phyloP scores from a whole-genome alignment of 2,113 vertebrate species.

The Stigmatopora nigra region DNA sequence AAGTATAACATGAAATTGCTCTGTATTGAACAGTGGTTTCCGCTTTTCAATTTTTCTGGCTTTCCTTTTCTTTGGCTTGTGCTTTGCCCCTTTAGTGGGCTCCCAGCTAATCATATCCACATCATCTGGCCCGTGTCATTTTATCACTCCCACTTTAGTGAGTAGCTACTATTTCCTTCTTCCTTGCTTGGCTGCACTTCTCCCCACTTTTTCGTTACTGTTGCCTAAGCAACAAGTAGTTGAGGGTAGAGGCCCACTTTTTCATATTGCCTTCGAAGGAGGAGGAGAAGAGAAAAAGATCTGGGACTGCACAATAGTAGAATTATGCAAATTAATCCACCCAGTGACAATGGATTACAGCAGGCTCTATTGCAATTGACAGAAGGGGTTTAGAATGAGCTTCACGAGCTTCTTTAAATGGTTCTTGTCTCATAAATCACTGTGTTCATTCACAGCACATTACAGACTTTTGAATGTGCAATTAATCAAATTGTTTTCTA shows the following conservation, averaged over 20 bases:
- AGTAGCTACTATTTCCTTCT: slow-evolving; percentile 21
- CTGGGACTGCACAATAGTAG: slow-evolving; percentile 51
- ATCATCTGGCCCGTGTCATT: slow-evolving; percentile 26
- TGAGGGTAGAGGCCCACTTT: slow-evolving; percentile 12
- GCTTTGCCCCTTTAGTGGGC: slow-evolving; percentile 13
- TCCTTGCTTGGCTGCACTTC: slow-evolving; percentile 22
- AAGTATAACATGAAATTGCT: slow-evolving; percentile 71
- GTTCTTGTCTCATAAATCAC: slow-evolving; percentile 54
- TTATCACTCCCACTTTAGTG: slow-evolving; percentile 24
- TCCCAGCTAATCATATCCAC: slow-evolving; percentile 26
- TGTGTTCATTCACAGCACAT: slow-evolving; percentile 33
- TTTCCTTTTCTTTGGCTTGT: slow-evolving; percentile 25
- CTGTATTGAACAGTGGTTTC: slow-evolving; percentile 59
- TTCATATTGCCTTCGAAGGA: slow-evolving; percentile 21
- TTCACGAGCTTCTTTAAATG: slow-evolving; percentile 48
- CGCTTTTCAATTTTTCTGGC: slow-evolving; percentile 37
- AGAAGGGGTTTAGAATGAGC: slow-evolving; percentile 42
- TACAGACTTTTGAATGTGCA: slow-evolving; percentile 22
- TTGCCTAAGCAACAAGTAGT: slow-evolving; percentile 64
- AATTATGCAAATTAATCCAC: slow-evolving; percentile 67
- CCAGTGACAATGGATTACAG: slow-evolving; percentile 64
- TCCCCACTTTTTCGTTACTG: slow-evolving; percentile 16
- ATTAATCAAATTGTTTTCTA: no score
- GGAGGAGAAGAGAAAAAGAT: slow-evolving; percentile 46
- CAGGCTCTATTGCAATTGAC: slow-evolving; percentile 45